Evolutionary conservation across 2,113 vertebrate species (phyloP).

Genomic region (Otis tarda): DNA sequence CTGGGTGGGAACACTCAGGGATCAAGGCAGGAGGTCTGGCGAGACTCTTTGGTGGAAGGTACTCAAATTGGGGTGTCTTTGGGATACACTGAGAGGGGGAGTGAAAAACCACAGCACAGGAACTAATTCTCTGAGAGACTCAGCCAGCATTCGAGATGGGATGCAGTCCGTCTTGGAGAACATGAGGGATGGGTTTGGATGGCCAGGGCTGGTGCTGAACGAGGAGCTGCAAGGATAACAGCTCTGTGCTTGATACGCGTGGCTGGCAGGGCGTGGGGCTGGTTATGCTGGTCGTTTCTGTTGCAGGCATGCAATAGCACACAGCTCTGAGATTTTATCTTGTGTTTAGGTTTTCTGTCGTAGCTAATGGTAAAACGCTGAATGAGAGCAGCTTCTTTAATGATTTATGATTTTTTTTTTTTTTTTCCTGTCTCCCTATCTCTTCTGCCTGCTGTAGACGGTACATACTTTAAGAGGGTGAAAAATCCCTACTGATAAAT

Average conservation of each 20-base stretch:
- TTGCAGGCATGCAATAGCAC: neutral
- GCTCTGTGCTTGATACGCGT: neutral
- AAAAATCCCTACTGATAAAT: slow-evolving; percentile 26
- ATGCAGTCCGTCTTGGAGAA: neutral
- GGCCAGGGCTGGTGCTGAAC: neutral
- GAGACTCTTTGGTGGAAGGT: neutral
- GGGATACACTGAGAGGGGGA: neutral
- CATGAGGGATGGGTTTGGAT: neutral
- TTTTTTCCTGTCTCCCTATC: neutral
- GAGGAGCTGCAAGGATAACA: neutral
- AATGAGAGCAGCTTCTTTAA: neutral
- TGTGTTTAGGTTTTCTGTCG: neutral
- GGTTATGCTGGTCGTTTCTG: neutral
- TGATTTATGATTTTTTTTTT: neutral
- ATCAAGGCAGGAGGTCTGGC: neutral
- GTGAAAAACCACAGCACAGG: neutral
- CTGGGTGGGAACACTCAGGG: neutral
- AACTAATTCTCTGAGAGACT: neutral
- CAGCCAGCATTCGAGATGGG: neutral
- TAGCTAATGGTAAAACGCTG: neutral
- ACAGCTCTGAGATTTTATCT: neutral
- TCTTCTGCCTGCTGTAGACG: neutral
- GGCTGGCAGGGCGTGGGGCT: neutral
- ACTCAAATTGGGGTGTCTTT: neutral
- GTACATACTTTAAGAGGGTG: neutral